A percentile compares a stretch with the other conserved stretches of the same genome.
Evolutionary conservation across 1,140 invertebrate genomes (phyloP).

Genomic region (Brachionus manjavacas): DNA sequence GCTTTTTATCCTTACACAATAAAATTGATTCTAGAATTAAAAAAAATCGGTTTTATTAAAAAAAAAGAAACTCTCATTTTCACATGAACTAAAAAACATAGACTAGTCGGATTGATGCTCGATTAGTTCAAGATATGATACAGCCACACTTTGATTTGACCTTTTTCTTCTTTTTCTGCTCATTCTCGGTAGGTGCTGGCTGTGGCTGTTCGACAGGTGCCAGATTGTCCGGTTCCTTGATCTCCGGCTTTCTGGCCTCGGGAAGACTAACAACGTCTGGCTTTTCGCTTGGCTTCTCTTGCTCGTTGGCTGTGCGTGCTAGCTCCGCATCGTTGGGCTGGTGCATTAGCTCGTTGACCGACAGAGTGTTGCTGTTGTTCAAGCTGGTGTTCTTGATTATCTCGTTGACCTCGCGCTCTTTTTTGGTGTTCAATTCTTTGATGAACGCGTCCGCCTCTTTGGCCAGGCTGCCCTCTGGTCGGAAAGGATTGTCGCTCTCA

Average conservation of each 20-base stretch:
- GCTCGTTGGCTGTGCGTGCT: background rate
- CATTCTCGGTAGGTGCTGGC: background rate
- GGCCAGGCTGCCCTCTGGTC: conserved; percentile 23
- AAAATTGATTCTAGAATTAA: conserved; percentile 1
- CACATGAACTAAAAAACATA: background rate
- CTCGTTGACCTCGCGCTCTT: background rate
- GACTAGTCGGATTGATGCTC: background rate
- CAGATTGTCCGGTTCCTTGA: background rate
- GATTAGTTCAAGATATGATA: background rate
- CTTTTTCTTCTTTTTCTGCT: conserved; percentile 12
- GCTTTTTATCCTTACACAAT: background rate
- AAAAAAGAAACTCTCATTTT: background rate
- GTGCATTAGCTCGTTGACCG: background rate
- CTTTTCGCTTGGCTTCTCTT: background rate
- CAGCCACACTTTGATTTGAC: conserved; percentile 18
- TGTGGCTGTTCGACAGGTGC: background rate
- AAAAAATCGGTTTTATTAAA: background rate
- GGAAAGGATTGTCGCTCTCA: conserved; percentile 26
- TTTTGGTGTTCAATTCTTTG: conserved; percentile 16
- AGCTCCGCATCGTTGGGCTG: background rate
- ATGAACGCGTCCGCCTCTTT: conserved; percentile 21
- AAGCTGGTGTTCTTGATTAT: background rate
- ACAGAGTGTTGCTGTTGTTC: background rate
- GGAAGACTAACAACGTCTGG: background rate
- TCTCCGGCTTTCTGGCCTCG: background rate